Percentiles rank a stretch among this genome's conserved stretches.
Evolutionary conservation across 2,888 invertebrate species (phyloP).

Genomic region (Dermolepida albohirtum): DNA sequence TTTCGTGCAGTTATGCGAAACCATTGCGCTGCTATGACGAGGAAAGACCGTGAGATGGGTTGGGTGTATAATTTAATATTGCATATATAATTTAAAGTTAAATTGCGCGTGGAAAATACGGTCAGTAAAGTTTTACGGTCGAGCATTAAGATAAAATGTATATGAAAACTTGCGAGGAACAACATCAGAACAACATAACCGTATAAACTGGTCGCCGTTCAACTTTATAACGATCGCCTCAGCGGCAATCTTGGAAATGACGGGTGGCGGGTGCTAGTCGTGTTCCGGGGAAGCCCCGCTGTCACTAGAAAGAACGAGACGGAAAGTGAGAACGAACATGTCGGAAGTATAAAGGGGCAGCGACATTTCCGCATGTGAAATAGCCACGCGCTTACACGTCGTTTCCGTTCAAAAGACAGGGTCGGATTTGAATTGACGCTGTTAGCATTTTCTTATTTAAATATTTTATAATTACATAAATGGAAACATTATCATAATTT

Average conservation of each 20-base stretch:
- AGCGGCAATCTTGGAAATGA: constrained; percentile 28
- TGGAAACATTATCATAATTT: no score
- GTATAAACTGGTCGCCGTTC: neutral
- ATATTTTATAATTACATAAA: no score
- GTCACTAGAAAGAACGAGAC: constrained; percentile 5
- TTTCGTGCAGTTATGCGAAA: neutral
- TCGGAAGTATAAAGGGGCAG: no score
- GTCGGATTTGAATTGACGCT: no score
- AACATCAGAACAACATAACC: constrained; percentile 15
- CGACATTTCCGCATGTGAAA: no score
- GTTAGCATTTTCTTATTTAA: no score
- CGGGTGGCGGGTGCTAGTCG: neutral
- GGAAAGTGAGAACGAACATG: constrained; percentile 6
- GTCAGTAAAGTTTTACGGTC: constrained; percentile 44
- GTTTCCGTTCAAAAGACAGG: no score
- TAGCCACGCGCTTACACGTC: no score
- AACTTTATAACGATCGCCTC: constrained; percentile 16
- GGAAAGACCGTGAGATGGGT: neutral
- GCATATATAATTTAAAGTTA: constrained; percentile 42
- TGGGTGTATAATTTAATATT: constrained; percentile 37
- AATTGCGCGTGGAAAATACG: constrained; percentile 42
- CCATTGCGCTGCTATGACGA: neutral
- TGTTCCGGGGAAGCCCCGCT: constrained; percentile 9
- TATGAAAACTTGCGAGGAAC: constrained; percentile 31
- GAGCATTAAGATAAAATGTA: constrained; percentile 41